phyloP scores from a whole-genome alignment of 2,888 invertebrate species.

The Punctoribates punctum region DNA sequence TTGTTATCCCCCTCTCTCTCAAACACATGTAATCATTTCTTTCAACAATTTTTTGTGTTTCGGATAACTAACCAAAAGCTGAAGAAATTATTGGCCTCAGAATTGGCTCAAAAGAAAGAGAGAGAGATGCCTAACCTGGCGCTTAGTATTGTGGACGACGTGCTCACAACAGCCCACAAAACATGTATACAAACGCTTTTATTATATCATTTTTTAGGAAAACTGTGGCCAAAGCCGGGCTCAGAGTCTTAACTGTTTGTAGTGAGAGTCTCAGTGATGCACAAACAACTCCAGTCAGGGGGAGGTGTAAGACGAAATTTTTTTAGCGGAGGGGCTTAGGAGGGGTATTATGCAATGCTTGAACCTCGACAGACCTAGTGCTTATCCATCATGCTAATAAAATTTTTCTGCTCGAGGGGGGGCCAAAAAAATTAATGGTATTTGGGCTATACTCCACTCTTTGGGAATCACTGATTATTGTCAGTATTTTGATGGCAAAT shows the following conservation, averaged over 20 bases:
- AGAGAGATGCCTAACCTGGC: not conserved
- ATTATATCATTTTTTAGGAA: slow-evolving; percentile 8
- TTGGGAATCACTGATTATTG: too few species aligned
- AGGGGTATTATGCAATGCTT: too few species aligned
- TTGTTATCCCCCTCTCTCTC: not conserved
- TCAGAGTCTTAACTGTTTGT: not conserved
- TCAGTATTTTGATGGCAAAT: not conserved
- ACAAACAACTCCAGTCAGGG: too few species aligned
- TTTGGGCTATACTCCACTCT: too few species aligned
- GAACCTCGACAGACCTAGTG: too few species aligned
- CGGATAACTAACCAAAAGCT: too few species aligned
- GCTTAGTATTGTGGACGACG: not conserved
- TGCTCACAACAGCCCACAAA: slow-evolving; percentile 14
- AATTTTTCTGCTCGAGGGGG: too few species aligned
- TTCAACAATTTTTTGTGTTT: not conserved
- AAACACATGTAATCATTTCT: slow-evolving; percentile 24
- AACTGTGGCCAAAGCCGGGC: not conserved
- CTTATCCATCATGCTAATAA: too few species aligned
- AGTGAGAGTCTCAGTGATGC: not conserved
- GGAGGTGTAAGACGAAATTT: too few species aligned
- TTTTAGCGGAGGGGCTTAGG: too few species aligned
- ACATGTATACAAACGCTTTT: not conserved
- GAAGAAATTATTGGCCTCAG: not conserved
- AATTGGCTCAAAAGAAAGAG: not conserved
- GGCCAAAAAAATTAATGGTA: too few species aligned